Percentiles rank a stretch among this genome's conserved stretches.
phyloP scores from a whole-genome alignment of 2,797 vertebrate genomes.

The Chaunax sp. region DNA sequence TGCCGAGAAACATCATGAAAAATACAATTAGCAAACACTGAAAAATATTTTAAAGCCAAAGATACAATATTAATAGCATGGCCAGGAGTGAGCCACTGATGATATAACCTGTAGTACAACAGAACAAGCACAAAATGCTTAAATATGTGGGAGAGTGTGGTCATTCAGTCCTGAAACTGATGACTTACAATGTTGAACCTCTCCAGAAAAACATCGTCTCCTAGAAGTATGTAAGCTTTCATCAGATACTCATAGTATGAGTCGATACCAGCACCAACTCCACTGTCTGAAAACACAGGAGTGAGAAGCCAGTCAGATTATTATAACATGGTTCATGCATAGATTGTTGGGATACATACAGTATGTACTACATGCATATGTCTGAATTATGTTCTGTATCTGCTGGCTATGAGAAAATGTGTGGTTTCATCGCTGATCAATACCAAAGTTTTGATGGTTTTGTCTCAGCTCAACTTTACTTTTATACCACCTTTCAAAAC shows the following conservation, averaged over 20 bases:
- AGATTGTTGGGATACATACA: neutral
- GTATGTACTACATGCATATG: neutral
- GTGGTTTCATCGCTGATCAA: no score
- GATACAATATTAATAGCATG: neutral
- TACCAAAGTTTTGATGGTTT: neutral
- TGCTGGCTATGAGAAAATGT: no score
- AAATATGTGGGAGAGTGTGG: no score
- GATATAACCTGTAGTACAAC: neutral
- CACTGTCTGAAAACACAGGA: conserved; percentile 79
- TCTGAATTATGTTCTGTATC: no score
- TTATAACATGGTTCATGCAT: neutral
- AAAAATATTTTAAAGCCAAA: neutral
- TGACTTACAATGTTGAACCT: conserved; percentile 85
- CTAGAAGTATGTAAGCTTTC: conserved; percentile 89
- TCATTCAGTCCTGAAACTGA: neutral
- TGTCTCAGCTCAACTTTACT: no score
- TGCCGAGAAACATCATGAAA: conserved; percentile 38
- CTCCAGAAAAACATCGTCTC: conserved; percentile 85
- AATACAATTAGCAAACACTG: neutral
- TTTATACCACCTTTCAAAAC: no score
- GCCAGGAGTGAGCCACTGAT: neutral
- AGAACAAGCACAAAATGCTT: neutral
- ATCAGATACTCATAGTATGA: conserved; percentile 90
- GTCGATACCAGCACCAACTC: conserved; percentile 88
- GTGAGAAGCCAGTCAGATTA: conserved; percentile 6